Conservation (phyloP, 1,140 invertebrate species). For the Thereuonema tuberculata region DNA sequence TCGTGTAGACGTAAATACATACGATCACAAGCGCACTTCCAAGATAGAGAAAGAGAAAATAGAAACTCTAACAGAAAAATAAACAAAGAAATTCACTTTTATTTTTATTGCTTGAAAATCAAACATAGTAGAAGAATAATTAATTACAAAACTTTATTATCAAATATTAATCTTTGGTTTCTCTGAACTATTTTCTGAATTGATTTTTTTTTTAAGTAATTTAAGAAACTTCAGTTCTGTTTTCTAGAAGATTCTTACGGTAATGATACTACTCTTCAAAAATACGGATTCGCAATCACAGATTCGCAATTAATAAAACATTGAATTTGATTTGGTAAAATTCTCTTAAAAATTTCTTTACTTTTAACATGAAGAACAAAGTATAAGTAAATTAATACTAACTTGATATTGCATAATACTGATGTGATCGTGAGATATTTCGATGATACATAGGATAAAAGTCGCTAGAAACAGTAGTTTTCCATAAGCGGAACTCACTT, state of each 20-base stretch:
- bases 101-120: no score
- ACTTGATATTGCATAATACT: slow-evolving; percentile 46
- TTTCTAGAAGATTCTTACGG: no score
- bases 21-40: slow-evolving; percentile 48
- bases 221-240: no score
- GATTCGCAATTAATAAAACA: no score
- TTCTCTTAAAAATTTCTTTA: no score
- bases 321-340: no score
- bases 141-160: neutral
- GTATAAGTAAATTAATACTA: no score
- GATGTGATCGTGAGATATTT: slow-evolving; percentile 44
- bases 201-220: neutral
- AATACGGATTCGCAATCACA: no score
- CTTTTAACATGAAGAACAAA: no score
- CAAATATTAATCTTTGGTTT: no score
- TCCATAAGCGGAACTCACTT: slow-evolving; percentile 43
- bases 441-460: slow-evolving; percentile 42
- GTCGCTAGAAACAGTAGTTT: slow-evolving; percentile 44
- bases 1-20: slow-evolving; percentile 47
- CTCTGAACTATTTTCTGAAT: neutral
- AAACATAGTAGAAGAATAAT: neutral
- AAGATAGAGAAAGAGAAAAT: slow-evolving; percentile 48
- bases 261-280: no score
- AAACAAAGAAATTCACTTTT: no score
- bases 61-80: slow-evolving; percentile 48